phyloP scores from a whole-genome alignment of 2,113 vertebrate genomes.

The Plestiodon gilberti region DNA sequence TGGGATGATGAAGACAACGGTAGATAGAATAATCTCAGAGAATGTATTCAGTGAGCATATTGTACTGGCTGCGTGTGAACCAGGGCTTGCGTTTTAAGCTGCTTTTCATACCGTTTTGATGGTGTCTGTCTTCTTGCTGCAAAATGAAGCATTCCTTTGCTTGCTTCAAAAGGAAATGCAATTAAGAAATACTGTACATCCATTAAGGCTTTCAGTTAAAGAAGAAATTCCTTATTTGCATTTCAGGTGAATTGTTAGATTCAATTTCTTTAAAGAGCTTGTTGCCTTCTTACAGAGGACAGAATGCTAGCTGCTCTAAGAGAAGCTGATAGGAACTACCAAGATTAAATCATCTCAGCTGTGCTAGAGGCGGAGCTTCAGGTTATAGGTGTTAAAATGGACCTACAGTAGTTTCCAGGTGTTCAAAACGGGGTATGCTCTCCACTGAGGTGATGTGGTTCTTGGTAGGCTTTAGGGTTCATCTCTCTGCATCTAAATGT shows the following conservation, averaged over 20 bases:
- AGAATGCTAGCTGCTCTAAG: not conserved
- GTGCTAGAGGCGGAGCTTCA: not conserved
- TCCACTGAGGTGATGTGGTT: not conserved
- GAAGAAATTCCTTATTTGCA: not conserved
- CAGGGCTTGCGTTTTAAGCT: not conserved
- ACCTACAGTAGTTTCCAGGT: not conserved
- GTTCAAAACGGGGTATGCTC: not conserved
- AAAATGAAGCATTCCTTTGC: not conserved
- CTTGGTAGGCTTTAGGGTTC: no score
- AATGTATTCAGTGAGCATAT: not conserved
- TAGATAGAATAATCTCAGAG: not conserved
- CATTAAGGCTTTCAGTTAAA: not conserved
- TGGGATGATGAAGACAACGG: conserved; percentile 31
- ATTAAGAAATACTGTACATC: not conserved
- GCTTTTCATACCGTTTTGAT: not conserved
- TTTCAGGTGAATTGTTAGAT: no score
- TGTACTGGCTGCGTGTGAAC: not conserved
- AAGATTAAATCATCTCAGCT: not conserved
- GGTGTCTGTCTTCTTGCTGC: not conserved
- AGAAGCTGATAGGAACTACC: not conserved
- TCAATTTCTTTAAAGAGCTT: not conserved
- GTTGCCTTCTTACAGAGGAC: not conserved
- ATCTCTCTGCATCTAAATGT: not conserved
- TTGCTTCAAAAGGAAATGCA: not conserved
- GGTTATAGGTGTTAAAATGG: not conserved